Evolutionary conservation across 2,113 vertebrate genomes (phyloP), one percentile per base, ranked within the genome.

Genomic region (Addax nasomaculatus): DNA sequence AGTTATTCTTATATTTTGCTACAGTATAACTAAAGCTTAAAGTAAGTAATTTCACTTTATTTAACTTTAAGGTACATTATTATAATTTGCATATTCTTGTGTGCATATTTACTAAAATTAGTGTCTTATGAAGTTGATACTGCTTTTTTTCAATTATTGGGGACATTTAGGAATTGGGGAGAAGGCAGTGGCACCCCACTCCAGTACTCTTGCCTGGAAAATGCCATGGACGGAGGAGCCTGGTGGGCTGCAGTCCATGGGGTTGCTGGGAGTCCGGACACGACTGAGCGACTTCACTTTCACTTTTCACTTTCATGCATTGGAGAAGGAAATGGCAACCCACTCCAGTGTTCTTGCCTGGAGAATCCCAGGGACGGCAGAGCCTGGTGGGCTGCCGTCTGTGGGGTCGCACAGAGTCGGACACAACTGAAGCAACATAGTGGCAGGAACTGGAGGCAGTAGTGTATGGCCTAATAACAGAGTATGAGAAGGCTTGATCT

Each of bases 41-140:
- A 92, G 25, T 60, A 85, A 89, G 36, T 57, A 83, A 89, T 78
- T 94, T 29, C 17, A 43, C 21, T 73, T 95, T 88, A 80, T 86
- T 92, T 96, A 39, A 79, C 4, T 60, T 58, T 89, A 51, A 64
- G 23, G 4, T 85, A 93, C 12, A 89, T 19, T 81, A 89, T 93
- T 93, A 55, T 79, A 21, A 49, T 90, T 84, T 83, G n/a, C 70
- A 58, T 90, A 30, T 85, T 79, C 27, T 87, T 89, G 3, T 29
- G 23, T 83, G 14, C 57, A 79, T 94, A 36, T 96, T 93, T 92
- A 85, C 53, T 89, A 64, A 89, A 97, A 58, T n/a, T 85, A 53
- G 1, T 92, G 4, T 51, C 47, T 92, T 92, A 89, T 21, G 60
- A 79, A 62, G 81, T 25, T 95, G 43, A 45, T 57, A 53, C 15